Evolutionary conservation across 1,140 invertebrate species (phyloP).

Genomic region (Phymastichus coffea): DNA sequence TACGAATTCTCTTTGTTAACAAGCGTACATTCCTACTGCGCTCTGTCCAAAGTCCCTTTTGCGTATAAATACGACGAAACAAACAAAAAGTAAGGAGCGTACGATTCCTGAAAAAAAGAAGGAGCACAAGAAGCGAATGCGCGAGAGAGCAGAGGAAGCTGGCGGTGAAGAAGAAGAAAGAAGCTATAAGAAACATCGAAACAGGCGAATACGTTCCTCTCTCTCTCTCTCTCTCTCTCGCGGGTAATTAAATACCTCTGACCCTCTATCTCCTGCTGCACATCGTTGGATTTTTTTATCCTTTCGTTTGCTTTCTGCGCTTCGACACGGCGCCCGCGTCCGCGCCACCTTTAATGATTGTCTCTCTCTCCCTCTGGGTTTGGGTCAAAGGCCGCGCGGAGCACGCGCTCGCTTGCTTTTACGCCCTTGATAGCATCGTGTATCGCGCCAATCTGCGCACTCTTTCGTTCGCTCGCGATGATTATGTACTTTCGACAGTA

Average conservation of each 20-base stretch:
- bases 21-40: constrained; percentile 28
- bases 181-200: constrained; percentile 27
- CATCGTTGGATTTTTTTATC: constrained; percentile 32
- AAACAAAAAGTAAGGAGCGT: background rate
- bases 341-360: constrained; percentile 56
- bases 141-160: background rate
- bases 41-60: background rate
- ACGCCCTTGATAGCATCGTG: background rate
- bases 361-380: too few species aligned
- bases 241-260: constrained; percentile 56
- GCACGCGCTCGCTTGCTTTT: constrained; percentile 8
- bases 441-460: background rate
- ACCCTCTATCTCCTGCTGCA: constrained; percentile 32
- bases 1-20: constrained; percentile 28
- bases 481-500: background rate
- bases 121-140: background rate
- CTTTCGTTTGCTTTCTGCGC: background rate
- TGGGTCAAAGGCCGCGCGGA: constrained; percentile 48
- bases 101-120: background rate
- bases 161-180: background rate
- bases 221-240: constrained; percentile 12
- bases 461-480: background rate
- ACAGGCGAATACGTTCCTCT: constrained; percentile 27
- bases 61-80: too few species aligned
- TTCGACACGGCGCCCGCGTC: background rate